Conservation (phyloP, 2,797 vertebrate genomes). For the Orientallactaga sibirica region DNA sequence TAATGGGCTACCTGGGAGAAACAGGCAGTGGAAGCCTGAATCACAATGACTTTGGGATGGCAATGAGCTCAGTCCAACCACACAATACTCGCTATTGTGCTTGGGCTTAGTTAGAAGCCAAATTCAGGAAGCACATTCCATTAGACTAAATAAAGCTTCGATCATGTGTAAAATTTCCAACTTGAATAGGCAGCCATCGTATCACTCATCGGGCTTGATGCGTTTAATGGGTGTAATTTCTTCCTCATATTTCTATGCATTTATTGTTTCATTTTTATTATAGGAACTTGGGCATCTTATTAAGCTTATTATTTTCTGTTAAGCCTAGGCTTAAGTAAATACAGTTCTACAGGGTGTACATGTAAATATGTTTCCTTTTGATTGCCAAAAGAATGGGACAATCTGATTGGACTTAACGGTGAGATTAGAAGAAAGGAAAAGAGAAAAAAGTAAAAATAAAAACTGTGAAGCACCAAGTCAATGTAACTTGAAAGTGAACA, state of each 20-base stretch:
- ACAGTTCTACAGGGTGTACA: slow-evolving; percentile 86
- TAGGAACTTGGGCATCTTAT: slow-evolving; percentile 89
- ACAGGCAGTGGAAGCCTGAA: slow-evolving; percentile 85
- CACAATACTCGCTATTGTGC: slow-evolving; percentile 97
- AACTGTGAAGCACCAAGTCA: slow-evolving; percentile 21
- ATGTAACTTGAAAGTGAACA: neutral
- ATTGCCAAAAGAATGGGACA: slow-evolving; percentile 85
- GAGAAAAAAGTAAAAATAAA: slow-evolving; percentile 1
- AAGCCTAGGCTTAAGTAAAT: slow-evolving; percentile 86
- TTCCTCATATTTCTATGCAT: slow-evolving; percentile 93
- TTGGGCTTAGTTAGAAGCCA: slow-evolving; percentile 93
- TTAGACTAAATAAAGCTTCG: slow-evolving; percentile 97
- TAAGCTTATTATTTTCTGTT: slow-evolving; percentile 87
- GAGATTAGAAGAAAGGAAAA: slow-evolving; percentile 82
- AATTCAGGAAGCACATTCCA: slow-evolving; percentile 97
- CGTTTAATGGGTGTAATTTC: slow-evolving; percentile 94
- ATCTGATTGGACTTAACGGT: slow-evolving; percentile 77
- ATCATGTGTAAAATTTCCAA: slow-evolving; percentile 97
- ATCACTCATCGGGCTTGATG: slow-evolving; percentile 93
- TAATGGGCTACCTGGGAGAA: slow-evolving; percentile 73
- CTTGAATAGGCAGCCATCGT: slow-evolving; percentile 94
- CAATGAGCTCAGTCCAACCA: slow-evolving; percentile 93
- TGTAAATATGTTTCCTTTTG: slow-evolving; percentile 89
- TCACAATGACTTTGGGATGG: slow-evolving; percentile 91
- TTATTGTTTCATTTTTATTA: slow-evolving; percentile 92